Conservation (phyloP, 2,113 vertebrate species). For the Ia io region DNA sequence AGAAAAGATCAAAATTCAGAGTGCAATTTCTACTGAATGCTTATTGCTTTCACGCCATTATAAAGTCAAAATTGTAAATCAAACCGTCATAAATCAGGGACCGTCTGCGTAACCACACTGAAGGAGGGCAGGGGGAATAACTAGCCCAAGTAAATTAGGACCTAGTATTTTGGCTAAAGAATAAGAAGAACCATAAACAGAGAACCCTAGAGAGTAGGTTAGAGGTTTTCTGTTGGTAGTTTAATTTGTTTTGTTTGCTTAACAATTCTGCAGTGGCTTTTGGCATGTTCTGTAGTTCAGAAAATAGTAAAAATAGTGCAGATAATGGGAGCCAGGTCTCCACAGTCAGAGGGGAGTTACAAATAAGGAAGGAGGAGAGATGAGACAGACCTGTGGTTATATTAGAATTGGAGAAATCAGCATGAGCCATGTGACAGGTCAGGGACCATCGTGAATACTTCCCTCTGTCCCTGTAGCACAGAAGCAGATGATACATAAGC, state of each 20-base stretch:
- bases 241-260: background rate
- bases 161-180: background rate
- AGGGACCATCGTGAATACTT: background rate
- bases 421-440: background rate
- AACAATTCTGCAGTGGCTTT: background rate
- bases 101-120: background rate
- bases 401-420: background rate
- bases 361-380: background rate
- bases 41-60: background rate
- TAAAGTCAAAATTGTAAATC: background rate
- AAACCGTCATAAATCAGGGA: background rate
- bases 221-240: background rate
- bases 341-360: background rate
- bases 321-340: background rate
- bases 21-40: background rate
- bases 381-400: background rate
- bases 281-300: background rate
- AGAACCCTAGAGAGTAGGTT: conserved; percentile 1
- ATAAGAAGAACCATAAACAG: background rate
- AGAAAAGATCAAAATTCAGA: background rate
- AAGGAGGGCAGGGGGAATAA: background rate
- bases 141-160: background rate
- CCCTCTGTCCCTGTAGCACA: background rate
- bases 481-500: background rate
- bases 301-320: background rate